Base-by-base conservation (phyloP, 2,888 invertebrate genomes). In the Eustalomyia histrio region DNA sequence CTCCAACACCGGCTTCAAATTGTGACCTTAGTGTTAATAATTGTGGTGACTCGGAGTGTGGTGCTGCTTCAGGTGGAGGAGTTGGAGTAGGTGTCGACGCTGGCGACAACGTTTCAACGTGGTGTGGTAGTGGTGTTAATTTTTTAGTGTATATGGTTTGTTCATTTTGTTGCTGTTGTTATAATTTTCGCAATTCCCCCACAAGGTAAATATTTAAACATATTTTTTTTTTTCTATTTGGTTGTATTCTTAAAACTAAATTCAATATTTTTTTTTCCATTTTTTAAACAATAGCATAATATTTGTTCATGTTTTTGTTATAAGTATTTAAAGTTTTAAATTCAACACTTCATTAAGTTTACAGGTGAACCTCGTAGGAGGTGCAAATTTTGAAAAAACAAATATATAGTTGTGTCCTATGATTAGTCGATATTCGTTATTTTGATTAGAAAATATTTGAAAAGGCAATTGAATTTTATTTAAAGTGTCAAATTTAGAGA, bases 131-230 rank as follows among this genome's bases (percentile, higher is more conserved):
- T 84, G 87, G 89, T 84, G 86, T 89, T 73, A 88, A 88, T 61
- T 88, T 88, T 79, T 79, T 88, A 72, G 89, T 89, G 85, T 88
- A 88, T 87, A 88, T 88, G 88, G 88, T 88, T 83, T 88, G 88
- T 87, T 88, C 88, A 84, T 88, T 89, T 68, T 88, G 88, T 82
- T 88, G 88, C 80, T 88, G 88, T 85, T 88, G 88, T 84, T 89
- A 88, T 85, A 88, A 88, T 84, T 88, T 87, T 83, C 88, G 89
- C 73, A 88, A 87, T 83, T 87, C 89, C 58, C 88, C 88, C 75
- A 83, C 89, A 85, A 89, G 88, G 88, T 88, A 85, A 84, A 73
- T 76, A 58, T 71, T 72, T 52, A 18, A 61, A 65, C 24, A 72
- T 53, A 33, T 69, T 65, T 69, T 24, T 18, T 24, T 65, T n/a